Percentiles rank a stretch among this genome's conserved stretches.
Evolutionary conservation across 2,888 invertebrate species (phyloP).

Genomic region (Sminthurinus aureus): DNA sequence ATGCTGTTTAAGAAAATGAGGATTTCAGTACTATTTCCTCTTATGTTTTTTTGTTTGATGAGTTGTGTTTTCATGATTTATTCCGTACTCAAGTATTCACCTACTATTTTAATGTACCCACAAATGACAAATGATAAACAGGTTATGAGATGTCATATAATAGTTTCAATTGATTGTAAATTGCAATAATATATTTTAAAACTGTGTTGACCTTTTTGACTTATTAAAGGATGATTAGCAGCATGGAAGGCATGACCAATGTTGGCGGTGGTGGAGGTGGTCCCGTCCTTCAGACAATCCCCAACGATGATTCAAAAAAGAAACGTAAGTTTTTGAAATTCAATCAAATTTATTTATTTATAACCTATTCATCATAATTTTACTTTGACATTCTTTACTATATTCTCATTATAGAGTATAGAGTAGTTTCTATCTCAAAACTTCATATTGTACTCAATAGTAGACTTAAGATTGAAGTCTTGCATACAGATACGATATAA

Average conservation of each 20-base stretch:
- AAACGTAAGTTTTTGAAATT: constrained; percentile 42
- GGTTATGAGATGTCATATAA: neutral
- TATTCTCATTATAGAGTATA: neutral
- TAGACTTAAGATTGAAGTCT: neutral
- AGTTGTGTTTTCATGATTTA: neutral
- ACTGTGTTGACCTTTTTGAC: neutral
- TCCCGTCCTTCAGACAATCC: constrained; percentile 46
- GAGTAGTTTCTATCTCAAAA: neutral
- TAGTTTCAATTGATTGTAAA: neutral
- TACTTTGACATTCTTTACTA: neutral
- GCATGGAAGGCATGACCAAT: constrained; percentile 49
- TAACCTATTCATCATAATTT: neutral
- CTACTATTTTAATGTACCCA: neutral
- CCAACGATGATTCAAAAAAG: constrained; percentile 44
- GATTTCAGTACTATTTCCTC: neutral
- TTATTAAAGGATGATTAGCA: constrained; percentile 41
- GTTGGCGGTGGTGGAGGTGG: constrained; percentile 39
- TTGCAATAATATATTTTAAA: neutral
- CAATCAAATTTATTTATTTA: neutral
- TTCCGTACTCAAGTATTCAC: neutral
- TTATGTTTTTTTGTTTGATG: neutral
- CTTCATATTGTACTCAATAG: neutral
- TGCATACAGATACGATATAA: no score
- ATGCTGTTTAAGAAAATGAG: neutral
- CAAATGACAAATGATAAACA: neutral